Evolutionary conservation across 92 coral and sea anemone genomes (phyloP).

Genomic region (Epizoanthus stellaris): DNA sequence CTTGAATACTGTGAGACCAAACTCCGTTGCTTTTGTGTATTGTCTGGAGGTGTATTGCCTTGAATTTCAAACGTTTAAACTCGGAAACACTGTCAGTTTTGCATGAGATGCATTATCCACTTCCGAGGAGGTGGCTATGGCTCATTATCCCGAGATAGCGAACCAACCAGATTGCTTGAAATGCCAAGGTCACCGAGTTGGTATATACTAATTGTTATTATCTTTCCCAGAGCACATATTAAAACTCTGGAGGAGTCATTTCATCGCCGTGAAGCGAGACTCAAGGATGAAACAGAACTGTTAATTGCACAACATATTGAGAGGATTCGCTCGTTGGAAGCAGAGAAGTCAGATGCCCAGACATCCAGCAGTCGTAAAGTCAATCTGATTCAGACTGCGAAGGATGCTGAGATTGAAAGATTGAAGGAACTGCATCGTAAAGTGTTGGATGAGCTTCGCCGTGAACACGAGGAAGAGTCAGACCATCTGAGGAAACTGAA

Average conservation of each 20-base stretch:
- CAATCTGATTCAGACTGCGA: slow-evolving; percentile 69
- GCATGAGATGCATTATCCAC: too few species aligned
- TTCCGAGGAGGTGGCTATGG: too few species aligned
- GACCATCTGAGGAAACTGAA: slow-evolving; percentile 83
- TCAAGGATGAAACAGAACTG: slow-evolving; percentile 88
- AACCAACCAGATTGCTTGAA: too few species aligned
- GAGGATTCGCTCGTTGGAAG: slow-evolving; percentile 71
- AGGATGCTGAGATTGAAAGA: slow-evolving; percentile 77
- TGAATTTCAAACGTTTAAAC: too few species aligned
- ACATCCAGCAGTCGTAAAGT: slow-evolving; percentile 69
- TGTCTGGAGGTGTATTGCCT: too few species aligned
- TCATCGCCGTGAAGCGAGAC: slow-evolving; percentile 91
- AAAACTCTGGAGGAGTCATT: slow-evolving; percentile 91
- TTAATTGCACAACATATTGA: slow-evolving; percentile 83
- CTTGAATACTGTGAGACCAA: too few species aligned
- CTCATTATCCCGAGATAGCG: too few species aligned
- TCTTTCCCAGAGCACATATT: slow-evolving; percentile 73
- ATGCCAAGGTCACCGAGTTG: too few species aligned
- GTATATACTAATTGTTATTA: not conserved
- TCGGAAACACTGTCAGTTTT: too few species aligned
- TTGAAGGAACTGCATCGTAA: slow-evolving; percentile 92
- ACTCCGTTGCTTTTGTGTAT: too few species aligned
- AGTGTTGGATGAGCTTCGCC: slow-evolving; percentile 78
- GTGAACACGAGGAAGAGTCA: slow-evolving; percentile 82
- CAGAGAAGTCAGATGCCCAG: slow-evolving; percentile 82